Evolutionary conservation across 2,113 vertebrate genomes (phyloP).

Genomic region (Leptobrachium ailaonicum): DNA sequence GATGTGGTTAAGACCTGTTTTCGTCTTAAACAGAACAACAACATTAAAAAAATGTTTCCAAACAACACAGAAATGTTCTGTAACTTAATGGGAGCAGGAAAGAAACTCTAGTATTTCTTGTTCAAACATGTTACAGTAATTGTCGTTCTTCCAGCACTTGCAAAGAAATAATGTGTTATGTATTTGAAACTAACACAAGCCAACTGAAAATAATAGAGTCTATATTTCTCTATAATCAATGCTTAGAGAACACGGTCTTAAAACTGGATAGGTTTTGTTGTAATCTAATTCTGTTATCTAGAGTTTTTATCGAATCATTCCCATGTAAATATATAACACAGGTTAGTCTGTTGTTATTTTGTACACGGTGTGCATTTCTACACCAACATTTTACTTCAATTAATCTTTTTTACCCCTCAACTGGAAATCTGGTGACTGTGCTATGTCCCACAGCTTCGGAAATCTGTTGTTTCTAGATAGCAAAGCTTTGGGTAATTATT

Average conservation of each 20-base stretch:
- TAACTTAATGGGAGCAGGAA: neutral
- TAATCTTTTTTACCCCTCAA: too few species aligned
- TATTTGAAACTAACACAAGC: neutral
- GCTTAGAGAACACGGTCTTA: neutral
- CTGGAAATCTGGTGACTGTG: too few species aligned
- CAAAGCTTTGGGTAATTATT: too few species aligned
- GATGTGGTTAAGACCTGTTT: neutral
- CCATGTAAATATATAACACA: too few species aligned
- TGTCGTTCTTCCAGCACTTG: neutral
- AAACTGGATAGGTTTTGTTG: neutral
- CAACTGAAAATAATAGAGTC: neutral
- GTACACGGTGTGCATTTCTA: too few species aligned
- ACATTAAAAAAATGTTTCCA: neutral
- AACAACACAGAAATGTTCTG: neutral
- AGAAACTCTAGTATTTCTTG: neutral
- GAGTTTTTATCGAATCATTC: too few species aligned
- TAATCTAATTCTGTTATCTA: neutral
- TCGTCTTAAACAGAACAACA: too few species aligned
- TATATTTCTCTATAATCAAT: neutral
- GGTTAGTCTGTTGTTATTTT: too few species aligned
- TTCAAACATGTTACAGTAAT: neutral
- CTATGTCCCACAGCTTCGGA: too few species aligned
- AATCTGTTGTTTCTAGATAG: too few species aligned
- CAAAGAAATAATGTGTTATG: neutral
- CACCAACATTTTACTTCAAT: too few species aligned